phyloP scores from a whole-genome alignment of 2,113 vertebrate genomes.

The Paracanthobrama guichenoti region DNA sequence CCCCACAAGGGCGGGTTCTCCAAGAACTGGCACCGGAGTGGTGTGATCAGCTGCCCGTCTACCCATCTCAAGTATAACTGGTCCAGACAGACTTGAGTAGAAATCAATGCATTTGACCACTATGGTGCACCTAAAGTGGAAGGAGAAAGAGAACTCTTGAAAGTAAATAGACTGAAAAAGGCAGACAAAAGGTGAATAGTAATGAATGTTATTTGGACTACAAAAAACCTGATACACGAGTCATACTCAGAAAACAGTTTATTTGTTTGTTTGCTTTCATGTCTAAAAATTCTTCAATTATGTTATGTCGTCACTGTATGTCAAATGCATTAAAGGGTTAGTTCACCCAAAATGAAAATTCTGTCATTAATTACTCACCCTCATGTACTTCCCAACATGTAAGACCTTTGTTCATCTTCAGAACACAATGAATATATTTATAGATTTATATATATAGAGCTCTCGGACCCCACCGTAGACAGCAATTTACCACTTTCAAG shows the following conservation, averaged over 20 bases:
- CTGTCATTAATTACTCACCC: too few species aligned
- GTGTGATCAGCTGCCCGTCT: slow-evolving; percentile 74
- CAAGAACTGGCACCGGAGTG: slow-evolving; percentile 74
- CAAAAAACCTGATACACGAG: not conserved
- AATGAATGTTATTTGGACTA: not conserved
- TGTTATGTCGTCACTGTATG: too few species aligned
- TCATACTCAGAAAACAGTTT: not conserved
- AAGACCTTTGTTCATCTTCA: too few species aligned
- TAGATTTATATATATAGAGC: too few species aligned
- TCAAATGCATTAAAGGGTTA: too few species aligned
- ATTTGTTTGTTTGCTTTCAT: too few species aligned
- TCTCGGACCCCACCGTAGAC: too few species aligned
- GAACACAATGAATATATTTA: too few species aligned
- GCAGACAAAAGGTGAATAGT: slow-evolving; percentile 25
- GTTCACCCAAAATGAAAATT: too few species aligned
- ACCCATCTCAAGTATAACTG: slow-evolving; percentile 66
- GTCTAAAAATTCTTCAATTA: too few species aligned
- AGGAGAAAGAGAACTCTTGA: slow-evolving; percentile 53
- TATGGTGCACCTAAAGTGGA: slow-evolving; percentile 62
- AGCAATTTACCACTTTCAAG: too few species aligned
- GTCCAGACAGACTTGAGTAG: slow-evolving; percentile 45
- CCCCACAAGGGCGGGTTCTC: slow-evolving; percentile 72
- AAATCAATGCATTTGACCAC: slow-evolving; percentile 53
- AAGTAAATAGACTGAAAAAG: slow-evolving; percentile 45
- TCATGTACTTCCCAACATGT: too few species aligned